Percentiles rank a stretch among this genome's conserved stretches.
These are phyloP conservation scores for Tridacna crocea DNA, from an alignment of 2,888 invertebrate species.

Conservation along the genomic window DNA sequence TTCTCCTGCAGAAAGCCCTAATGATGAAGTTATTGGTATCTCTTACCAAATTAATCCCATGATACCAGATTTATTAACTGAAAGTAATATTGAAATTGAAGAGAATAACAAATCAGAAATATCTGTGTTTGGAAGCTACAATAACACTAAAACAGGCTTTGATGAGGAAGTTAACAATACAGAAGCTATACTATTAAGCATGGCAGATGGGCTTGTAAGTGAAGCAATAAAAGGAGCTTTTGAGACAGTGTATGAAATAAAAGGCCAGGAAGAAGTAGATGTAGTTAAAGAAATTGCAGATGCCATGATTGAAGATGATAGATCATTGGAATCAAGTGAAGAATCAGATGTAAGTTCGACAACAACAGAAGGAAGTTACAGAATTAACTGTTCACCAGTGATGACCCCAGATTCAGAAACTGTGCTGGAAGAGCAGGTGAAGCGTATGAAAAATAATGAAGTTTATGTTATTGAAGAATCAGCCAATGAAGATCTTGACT, in stretches of 20 bases:
- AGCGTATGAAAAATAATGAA: constrained; percentile 11
- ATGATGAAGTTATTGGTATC: constrained; percentile 44
- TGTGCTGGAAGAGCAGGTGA: constrained; percentile 25
- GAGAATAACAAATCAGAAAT: constrained; percentile 5
- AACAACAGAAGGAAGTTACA: constrained; percentile 69
- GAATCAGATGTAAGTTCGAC: constrained; percentile 65
- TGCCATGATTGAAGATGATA: constrained; percentile 37
- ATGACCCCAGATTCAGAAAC: constrained; percentile 42
- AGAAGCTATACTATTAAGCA: constrained; percentile 3
- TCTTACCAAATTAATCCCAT: constrained; percentile 55
- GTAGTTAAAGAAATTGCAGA: constrained; percentile 40
- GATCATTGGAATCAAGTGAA: constrained; percentile 43
- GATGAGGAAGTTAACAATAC: not conserved
- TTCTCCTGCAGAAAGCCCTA: constrained; percentile 60
- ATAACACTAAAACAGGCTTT: not conserved
- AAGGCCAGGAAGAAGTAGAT: constrained; percentile 25
- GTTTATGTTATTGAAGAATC: constrained; percentile 25
- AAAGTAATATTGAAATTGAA: constrained; percentile 21
- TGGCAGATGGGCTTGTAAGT: constrained; percentile 51
- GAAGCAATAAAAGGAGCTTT: constrained; percentile 54
- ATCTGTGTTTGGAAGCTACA: constrained; percentile 8
- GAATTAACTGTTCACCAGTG: constrained; percentile 53
- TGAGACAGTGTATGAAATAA: constrained; percentile 57
- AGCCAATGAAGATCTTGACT: not conserved
- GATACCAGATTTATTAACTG: constrained; percentile 37